Percentiles rank a stretch among this genome's conserved stretches.
Evolutionary conservation across 2,113 vertebrate species (phyloP).

Genomic region (Pseudolaguvia tuberculata): DNA sequence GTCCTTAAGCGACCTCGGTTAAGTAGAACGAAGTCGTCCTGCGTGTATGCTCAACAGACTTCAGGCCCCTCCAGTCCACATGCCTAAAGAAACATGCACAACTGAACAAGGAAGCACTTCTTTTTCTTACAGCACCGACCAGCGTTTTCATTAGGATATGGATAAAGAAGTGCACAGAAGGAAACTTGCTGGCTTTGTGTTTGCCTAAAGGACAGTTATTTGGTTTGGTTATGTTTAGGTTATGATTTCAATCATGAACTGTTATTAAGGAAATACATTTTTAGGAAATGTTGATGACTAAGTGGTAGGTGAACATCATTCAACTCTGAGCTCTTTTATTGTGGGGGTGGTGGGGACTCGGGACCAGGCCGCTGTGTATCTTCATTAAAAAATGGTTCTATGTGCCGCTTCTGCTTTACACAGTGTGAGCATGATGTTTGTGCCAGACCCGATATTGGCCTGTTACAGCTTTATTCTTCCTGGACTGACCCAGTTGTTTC

Average conservation of each 20-base stretch:
- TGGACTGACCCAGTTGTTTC: background rate
- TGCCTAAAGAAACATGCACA: background rate
- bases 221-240: background rate
- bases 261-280: background rate
- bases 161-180: background rate
- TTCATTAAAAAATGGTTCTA: constrained; percentile 25
- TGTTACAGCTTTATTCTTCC: constrained; percentile 18
- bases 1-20: constrained; percentile 5
- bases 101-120: background rate
- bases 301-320: constrained; percentile 17
- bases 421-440: constrained; percentile 13
- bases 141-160: background rate
- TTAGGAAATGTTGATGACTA: background rate
- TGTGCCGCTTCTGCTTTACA: background rate
- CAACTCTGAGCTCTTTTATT: background rate
- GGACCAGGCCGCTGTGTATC: background rate
- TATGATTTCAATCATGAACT: background rate
- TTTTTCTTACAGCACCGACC: background rate
- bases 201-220: background rate
- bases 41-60: background rate
- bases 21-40: background rate
- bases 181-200: background rate
- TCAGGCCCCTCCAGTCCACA: background rate
- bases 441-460: constrained; percentile 2
- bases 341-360: background rate